A percentile compares a stretch with the other conserved stretches of the same genome.
Conservation (phyloP, 2,113 vertebrate genomes). For the Perca schrenkii region DNA sequence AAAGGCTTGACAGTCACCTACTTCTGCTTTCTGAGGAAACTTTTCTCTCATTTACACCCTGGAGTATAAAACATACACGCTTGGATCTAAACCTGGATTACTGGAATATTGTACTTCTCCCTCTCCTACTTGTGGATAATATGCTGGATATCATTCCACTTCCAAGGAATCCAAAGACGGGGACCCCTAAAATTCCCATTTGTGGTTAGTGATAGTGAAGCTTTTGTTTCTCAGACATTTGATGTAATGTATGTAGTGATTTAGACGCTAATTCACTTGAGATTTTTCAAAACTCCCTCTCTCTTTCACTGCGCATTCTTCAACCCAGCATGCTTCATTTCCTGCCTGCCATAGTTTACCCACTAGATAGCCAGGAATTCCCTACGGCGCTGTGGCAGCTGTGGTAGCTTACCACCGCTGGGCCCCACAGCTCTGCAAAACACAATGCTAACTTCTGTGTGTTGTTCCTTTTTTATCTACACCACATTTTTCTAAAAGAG, state of each 20-base stretch:
- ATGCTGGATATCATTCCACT: constrained; percentile 67
- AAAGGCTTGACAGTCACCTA: constrained; percentile 38
- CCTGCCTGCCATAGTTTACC: constrained; percentile 55
- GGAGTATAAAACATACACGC: constrained; percentile 31
- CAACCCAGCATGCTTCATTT: constrained; percentile 52
- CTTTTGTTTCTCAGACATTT: background rate
- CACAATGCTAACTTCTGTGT: constrained; percentile 7
- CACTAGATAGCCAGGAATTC: constrained; percentile 48
- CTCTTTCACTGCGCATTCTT: constrained; percentile 39
- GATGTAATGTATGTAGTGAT: background rate
- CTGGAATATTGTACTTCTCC: constrained; percentile 17
- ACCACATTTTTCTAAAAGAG: constrained; percentile 37
- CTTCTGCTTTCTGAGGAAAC: constrained; percentile 59
- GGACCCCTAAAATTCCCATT: constrained; percentile 35
- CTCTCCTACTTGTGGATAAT: constrained; percentile 61
- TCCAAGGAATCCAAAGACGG: constrained; percentile 44
- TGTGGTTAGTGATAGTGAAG: constrained; percentile 63
- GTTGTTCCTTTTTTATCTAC: constrained; percentile 35
- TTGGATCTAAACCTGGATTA: constrained; percentile 55
- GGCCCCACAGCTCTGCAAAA: constrained; percentile 40
- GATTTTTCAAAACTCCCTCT: constrained; percentile 71
- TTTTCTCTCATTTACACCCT: constrained; percentile 22
- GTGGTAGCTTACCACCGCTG: constrained; percentile 21
- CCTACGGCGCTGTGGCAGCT: constrained; percentile 48
- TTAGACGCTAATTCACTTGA: background rate